Base-by-base conservation (phyloP, 2,113 vertebrate species). In the Sterrhoptilus dennistouni region DNA sequence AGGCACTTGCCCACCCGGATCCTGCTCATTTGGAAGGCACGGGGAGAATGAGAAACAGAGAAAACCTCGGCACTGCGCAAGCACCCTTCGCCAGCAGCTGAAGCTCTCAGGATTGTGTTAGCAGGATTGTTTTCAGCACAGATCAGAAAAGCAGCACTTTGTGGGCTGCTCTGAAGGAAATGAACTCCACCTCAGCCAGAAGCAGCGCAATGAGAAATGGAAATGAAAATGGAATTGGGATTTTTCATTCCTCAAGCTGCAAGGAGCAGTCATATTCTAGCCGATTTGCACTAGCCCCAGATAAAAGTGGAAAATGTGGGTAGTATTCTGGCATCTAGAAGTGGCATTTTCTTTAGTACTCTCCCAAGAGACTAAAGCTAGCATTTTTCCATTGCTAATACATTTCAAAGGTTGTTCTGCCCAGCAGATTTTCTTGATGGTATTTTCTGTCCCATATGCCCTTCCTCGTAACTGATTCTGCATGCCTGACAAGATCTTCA, bases 51-150 rank as follows among this genome's bases (percentile, higher is more conserved):
- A 57, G 47, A 33, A 29, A 10, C 3, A 64, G 29, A 33, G 53
- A 14, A 71, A 76, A 5, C 14, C 59, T 45, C 4, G 4, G 22
- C 5, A 8, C 29, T 9, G 49, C 0, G 2, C n/a, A 17, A 36
- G 47, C 28, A 20, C 8, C 0, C 0, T 7, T 59, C 3, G 5
- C 13, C 49, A 5, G 10, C 0, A 54, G 76, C 49, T 61, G 54
- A 29, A 77, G 35, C 9, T 12, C 0, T 9, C 22, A 33, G 47
- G 36, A 49, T 49, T 35, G 24, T 33, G 42, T 71, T 52, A 14
- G 17, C 27, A 5, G 66, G 49, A 11, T 59, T 45, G 35, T 3
- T 66, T 54, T 44, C 2, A 19, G 45, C 44, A 45, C 44, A 60
- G 33, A 31, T 42, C 16, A 31, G 22, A 64, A 76, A 14, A 4